These are phyloP conservation scores for Brachycybe producta DNA, from an alignment of 2,888 invertebrate species.

Conservation along the genomic window DNA sequence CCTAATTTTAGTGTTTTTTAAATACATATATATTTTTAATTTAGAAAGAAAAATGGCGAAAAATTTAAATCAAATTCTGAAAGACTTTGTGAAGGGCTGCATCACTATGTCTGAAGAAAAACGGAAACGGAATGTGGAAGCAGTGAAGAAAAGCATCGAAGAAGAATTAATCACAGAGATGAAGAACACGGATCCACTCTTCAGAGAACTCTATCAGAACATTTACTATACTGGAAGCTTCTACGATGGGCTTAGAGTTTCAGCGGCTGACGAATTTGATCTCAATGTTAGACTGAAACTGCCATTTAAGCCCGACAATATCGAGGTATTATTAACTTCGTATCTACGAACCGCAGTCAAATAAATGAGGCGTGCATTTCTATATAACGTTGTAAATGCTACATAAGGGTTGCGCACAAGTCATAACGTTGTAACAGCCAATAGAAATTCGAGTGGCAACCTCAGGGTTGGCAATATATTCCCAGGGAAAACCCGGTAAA, in stretches of 20 bases:
- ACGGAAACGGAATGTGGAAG: constrained; percentile 17
- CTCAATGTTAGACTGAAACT: constrained; percentile 22
- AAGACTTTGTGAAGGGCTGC: constrained; percentile 3
- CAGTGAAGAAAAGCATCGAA: constrained; percentile 16
- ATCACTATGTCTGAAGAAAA: constrained; percentile 1
- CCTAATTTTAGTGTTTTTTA: no score
- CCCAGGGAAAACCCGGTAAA: no score
- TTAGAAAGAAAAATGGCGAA: no score
- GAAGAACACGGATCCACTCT: constrained; percentile 19
- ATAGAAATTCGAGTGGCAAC: no score
- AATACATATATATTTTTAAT: no score
- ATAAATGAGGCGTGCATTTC: not conserved
- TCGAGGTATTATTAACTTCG: constrained; percentile 16
- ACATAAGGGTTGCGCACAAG: no score
- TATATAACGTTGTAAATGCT: no score
- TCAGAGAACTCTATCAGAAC: constrained; percentile 18
- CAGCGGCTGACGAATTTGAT: constrained; percentile 22
- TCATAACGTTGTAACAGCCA: no score
- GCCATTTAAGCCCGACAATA: constrained; percentile 19
- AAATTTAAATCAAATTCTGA: no score
- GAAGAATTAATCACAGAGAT: constrained; percentile 19
- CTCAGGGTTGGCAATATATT: no score
- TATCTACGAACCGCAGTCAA: not conserved
- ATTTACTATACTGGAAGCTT: constrained; percentile 21
- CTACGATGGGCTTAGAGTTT: constrained; percentile 21